A percentile compares a stretch with the other conserved stretches of the same genome.
Conservation (phyloP, 1,140 invertebrate species). For the Drosophila pachea region DNA sequence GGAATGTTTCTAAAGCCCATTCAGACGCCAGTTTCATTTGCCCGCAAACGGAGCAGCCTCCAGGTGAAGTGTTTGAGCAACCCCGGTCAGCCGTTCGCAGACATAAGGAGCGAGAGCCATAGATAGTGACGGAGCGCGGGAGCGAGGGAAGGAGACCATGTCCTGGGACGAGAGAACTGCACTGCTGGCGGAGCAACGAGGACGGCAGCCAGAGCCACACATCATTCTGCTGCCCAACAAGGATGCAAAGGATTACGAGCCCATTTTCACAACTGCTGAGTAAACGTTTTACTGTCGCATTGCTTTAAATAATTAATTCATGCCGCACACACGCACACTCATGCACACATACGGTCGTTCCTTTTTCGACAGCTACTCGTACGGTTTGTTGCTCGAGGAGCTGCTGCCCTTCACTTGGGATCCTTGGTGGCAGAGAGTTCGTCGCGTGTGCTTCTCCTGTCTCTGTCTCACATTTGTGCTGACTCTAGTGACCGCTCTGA, state of each 20-base stretch:
- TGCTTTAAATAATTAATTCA: conserved; percentile 74
- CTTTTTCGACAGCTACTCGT: conserved; percentile 48
- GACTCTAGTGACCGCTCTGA: conserved; percentile 59
- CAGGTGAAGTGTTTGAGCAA: conserved; percentile 55
- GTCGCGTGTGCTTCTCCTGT: conserved; percentile 51
- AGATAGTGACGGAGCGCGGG: neutral
- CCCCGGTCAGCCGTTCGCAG: conserved; percentile 21
- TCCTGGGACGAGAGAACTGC: conserved; percentile 64
- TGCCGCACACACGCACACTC: conserved; percentile 24
- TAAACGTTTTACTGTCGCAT: conserved; percentile 70
- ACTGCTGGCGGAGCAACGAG: conserved; percentile 45
- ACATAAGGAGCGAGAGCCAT: conserved; percentile 10
- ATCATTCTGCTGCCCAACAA: conserved; percentile 52
- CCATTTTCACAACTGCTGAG: conserved; percentile 72
- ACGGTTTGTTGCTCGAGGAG: conserved; percentile 64
- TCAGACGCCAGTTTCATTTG: conserved; percentile 51
- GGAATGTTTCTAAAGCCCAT: conserved; percentile 50
- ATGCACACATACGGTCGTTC: neutral
- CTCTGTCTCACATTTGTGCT: conserved; percentile 60
- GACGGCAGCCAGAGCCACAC: conserved; percentile 43
- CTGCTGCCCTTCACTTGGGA: conserved; percentile 63
- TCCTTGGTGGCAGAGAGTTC: conserved; percentile 71
- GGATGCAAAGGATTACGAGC: conserved; percentile 68
- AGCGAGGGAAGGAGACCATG: conserved; percentile 41
- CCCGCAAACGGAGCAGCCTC: conserved; percentile 14